A percentile compares a stretch with the other conserved stretches of the same genome.
phyloP scores from a whole-genome alignment of 92 coral and sea anemone species.

The Diadumene lineata region DNA sequence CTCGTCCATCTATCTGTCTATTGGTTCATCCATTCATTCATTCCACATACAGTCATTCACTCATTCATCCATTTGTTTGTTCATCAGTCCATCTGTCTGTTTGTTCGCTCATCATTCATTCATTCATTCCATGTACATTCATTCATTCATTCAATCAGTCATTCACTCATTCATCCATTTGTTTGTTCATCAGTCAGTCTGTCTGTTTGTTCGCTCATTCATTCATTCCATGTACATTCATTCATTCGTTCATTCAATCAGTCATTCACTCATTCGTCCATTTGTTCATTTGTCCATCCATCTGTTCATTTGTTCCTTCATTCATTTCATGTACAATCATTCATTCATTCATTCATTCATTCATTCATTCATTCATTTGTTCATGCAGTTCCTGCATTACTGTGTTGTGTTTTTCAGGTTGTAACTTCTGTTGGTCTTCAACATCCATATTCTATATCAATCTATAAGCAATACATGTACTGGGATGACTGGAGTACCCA shows the following conservation, averaged over 20 bases:
- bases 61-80: not conserved
- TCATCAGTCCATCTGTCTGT: not conserved
- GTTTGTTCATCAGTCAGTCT: not conserved
- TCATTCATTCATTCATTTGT: not conserved
- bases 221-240: not conserved
- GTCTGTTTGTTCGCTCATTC: not conserved
- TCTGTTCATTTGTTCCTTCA: not conserved
- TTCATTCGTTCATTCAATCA: not conserved
- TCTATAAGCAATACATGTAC: conserved; percentile 73
- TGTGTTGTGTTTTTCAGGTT: conserved; percentile 26
- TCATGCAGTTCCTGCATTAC: not conserved
- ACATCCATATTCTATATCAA: conserved; percentile 90
- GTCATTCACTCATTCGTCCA: not conserved
- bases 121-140: not conserved
- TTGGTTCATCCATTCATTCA: not conserved
- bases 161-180: not conserved
- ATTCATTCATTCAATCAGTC: not conserved
- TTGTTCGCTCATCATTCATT: not conserved
- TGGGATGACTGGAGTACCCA: conserved; percentile 98
- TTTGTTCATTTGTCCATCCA: not conserved
- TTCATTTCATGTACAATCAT: too few relatives aligned
- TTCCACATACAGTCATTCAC: not conserved
- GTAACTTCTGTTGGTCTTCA: conserved; percentile 55
- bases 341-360: not conserved
- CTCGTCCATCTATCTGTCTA: not conserved